Conservation (phyloP, 2,113 vertebrate species). For the Scolopax mira region DNA sequence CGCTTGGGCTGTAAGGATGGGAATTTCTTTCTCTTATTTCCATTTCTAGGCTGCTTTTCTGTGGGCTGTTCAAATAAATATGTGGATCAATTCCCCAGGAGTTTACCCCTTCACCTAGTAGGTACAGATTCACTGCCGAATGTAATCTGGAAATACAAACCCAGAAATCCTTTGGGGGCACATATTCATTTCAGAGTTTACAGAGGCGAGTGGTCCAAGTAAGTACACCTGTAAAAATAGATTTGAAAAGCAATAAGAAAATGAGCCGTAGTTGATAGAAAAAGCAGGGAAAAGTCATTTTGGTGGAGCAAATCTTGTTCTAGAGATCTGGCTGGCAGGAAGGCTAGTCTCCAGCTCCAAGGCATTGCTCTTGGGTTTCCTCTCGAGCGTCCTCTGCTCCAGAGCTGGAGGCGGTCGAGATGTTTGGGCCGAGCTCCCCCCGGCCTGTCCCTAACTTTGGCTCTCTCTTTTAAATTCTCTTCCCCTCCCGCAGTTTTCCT, state of each 20-base stretch:
- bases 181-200: conserved; percentile 38
- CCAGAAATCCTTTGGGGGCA: conserved; percentile 11
- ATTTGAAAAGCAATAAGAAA: conserved; percentile 21
- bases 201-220: conserved; percentile 39
- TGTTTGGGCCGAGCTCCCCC: background rate
- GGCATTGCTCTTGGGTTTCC: conserved; percentile 14
- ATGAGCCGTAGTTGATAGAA: background rate
- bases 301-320: conserved; percentile 5
- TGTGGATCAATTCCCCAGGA: conserved; percentile 31
- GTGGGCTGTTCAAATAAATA: conserved; percentile 54
- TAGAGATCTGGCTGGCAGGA: background rate
- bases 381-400: background rate
- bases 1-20: conserved; percentile 25
- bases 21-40: conserved; percentile 56
- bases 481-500: conserved; percentile 90
- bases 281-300: background rate
- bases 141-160: conserved; percentile 43
- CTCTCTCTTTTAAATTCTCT: conserved; percentile 73
- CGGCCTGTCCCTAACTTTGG: background rate
- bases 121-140: conserved; percentile 29
- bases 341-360: background rate
- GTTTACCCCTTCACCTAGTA: conserved; percentile 36
- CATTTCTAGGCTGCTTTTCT: conserved; percentile 59
- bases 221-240: conserved; percentile 43
- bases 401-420: conserved; percentile 9